Base-by-base conservation (phyloP, 2,797 vertebrate genomes). In the Rhynchotus rufescens region DNA sequence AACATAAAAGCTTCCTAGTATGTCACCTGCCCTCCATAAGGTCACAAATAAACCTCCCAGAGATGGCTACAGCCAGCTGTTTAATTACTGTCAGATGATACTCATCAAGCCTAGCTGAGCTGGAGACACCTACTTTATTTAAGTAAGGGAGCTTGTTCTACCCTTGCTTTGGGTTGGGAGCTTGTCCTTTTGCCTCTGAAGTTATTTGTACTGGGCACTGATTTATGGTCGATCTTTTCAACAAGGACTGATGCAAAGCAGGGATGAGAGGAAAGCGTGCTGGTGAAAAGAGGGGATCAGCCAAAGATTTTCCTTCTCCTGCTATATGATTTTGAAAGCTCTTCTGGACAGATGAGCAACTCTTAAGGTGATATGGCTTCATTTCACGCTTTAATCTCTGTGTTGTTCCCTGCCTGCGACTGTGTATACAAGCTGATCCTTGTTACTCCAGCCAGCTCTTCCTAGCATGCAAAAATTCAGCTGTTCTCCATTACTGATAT, bases 401-500 rank as follows among this genome's bases (percentile, higher is more conserved):
- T 61, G 10, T 25, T 16, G 9, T 19, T 84, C 5, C 76, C n/a
- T 89, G 21, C 7, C 23, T 51, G 25, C 32, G n/a, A 5, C 7
- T 42, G 10, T 67, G 49, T 23, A 23, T 16, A 44, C 44, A 84
- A 74, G 90, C 60, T 14, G 5, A 12, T 76, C 71, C 60, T 85
- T 71, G 25, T 44, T 71, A 34, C 74, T 94, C 61, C 17, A 83
- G 67, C 61, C 83, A 86, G 76, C 85, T 90, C 79, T 89, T 92
- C 65, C 44, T 25, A 73, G 80, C 75, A 88, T 74, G 65, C 59
- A 89, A 92, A 94, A 94, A 95, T 75, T 96, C 96, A 97, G 96
- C 95, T 97, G 95, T 88, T 95, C 95, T 95, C 93, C 90, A 88
- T 96, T 93, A 95, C 86, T 83, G 87, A 85, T 91, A 92, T 82